Evolutionary conservation across 92 coral and sea anemone species (phyloP).

Genomic region (Zoanthus gigantus): DNA sequence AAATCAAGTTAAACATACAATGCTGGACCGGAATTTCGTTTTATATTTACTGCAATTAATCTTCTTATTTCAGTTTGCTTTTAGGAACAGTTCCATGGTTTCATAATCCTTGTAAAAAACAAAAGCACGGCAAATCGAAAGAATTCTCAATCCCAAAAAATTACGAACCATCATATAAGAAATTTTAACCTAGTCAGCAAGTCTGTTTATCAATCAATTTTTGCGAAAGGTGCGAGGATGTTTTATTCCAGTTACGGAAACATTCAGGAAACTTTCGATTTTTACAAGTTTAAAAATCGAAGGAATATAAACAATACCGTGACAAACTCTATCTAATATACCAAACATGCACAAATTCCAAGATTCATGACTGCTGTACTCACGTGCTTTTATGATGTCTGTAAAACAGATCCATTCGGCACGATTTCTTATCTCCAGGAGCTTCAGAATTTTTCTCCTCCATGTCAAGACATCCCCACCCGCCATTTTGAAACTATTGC

Average conservation of each 20-base stretch:
- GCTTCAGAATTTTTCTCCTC: conserved; percentile 77
- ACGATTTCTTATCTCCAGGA: conserved; percentile 82
- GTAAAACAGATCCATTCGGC: conserved; percentile 78
- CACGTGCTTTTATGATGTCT: conserved; percentile 94
- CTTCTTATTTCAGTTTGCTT: not conserved
- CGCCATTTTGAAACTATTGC: conserved; percentile 87
- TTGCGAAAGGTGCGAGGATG: too few relatives aligned
- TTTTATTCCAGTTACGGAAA: too few relatives aligned
- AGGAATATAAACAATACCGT: not conserved
- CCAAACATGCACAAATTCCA: not conserved
- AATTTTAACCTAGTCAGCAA: not conserved
- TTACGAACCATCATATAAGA: not conserved
- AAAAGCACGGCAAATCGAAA: too few relatives aligned
- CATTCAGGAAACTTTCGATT: too few relatives aligned
- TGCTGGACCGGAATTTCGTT: not conserved
- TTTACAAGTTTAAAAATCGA: too few relatives aligned
- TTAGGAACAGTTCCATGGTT: too few relatives aligned
- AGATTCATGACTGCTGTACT: conserved; percentile 46
- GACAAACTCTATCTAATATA: not conserved
- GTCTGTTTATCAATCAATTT: too few relatives aligned
- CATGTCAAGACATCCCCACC: conserved; percentile 78
- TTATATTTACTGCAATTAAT: not conserved
- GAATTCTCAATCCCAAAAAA: too few relatives aligned
- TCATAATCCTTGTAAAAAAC: too few relatives aligned
- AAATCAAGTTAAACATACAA: not conserved